Evolutionary conservation across 2,113 vertebrate species (phyloP), one percentile per base, ranked within the genome.

Genomic region (Megaceryle torquata): DNA sequence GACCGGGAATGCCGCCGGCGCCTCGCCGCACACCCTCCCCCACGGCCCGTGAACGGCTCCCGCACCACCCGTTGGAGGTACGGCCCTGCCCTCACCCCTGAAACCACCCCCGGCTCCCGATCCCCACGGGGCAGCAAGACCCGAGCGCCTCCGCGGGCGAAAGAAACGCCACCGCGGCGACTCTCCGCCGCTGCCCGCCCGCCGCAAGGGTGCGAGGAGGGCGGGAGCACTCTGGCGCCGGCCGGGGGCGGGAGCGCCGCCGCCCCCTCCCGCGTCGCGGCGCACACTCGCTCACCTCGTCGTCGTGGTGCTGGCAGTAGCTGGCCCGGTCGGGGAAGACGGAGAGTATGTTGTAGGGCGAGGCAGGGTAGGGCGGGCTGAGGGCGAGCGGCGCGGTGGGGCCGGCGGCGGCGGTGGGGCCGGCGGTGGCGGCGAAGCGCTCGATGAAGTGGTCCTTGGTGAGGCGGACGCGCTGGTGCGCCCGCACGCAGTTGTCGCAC

Each of bases 361-460:
- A 97, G 94, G 98, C 98, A 53, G 97, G 37, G 82, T 98, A 98
- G 54, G 98, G 97, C 96, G 98, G 98, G 51, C 98, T 97, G 53
- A 99, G 98, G 33, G 98, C 98, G 69, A 98, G 96, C 84, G 70
- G 87, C 13, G 98, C 97, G 33, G 96, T 95, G 93, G 98, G 75
- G 91, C 97, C 84, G 61, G 25, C 51, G 26, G 25, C 60, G 53
- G 75, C 92, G 18, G 95, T 56, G 44, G 77, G 44, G 44, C 68
- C 74, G 56, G 64, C 54, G 3, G 93, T 67, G 7, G 91, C 90
- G 21, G 97, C 98, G 95, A 98, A 98, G 90, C 98, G 97, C 91
- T 99, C 98, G 26, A 99, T 99, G 98, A 98, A 99, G 97, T 99
- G 99, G 98, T 99, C 99, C 97, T 99, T 99, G 96, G 99, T 99